Evolutionary conservation across 2,797 vertebrate genomes (phyloP).

Genomic region (Melanogrammus aeglefinus): DNA sequence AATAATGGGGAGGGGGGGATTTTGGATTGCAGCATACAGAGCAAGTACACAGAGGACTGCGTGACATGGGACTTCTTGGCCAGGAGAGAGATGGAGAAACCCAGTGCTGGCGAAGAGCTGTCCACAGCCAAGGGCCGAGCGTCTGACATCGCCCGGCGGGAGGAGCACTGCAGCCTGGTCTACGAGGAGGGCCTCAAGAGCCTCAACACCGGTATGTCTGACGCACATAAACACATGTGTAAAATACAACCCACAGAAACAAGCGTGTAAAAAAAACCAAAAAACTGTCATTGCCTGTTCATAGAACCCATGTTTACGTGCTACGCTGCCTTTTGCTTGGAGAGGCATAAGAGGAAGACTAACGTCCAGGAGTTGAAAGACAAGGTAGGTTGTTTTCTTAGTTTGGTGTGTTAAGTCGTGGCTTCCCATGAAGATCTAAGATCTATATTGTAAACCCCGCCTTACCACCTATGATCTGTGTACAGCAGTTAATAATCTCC

Average conservation of each 20-base stretch:
- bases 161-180: conserved; percentile 84
- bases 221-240: neutral
- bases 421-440: neutral
- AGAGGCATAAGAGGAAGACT: conserved; percentile 86
- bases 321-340: conserved; percentile 83
- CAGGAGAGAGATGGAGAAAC: conserved; percentile 79
- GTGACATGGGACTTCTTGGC: conserved; percentile 93
- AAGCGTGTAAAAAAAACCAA: neutral
- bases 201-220: conserved; percentile 77
- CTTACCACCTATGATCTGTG: no score
- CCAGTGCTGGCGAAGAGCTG: conserved; percentile 63
- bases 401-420: neutral
- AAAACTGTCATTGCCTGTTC: neutral
- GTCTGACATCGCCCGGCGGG: conserved; percentile 71
- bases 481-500: neutral
- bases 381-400: conserved; percentile 71
- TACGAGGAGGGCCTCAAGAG: conserved; percentile 85
- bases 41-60: conserved; percentile 75
- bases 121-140: conserved; percentile 74
- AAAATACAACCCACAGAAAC: neutral
- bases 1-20: neutral
- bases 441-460: neutral
- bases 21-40: conserved; percentile 76
- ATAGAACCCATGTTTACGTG: conserved; percentile 89
- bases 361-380: conserved; percentile 81